These are phyloP conservation scores for Lasioglossum albipes DNA, from an alignment of 1,140 invertebrate genomes.

Conservation along the genomic window DNA sequence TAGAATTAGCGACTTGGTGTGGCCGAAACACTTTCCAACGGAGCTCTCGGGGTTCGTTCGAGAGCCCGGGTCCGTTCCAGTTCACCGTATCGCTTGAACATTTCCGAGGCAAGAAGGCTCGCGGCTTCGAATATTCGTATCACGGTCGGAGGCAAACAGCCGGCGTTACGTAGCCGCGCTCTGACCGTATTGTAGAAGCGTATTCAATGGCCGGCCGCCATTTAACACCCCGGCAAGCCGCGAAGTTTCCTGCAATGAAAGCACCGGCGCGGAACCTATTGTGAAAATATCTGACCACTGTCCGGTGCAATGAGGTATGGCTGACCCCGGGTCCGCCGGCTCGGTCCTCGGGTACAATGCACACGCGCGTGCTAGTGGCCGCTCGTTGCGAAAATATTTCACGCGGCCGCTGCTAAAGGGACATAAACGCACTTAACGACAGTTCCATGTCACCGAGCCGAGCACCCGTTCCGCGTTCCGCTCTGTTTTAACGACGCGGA, in stretches of 20 bases:
- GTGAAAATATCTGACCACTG: slow-evolving; percentile 79
- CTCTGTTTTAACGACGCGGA: slow-evolving; percentile 44
- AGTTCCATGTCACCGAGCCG: slow-evolving; percentile 52
- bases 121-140: slow-evolving; percentile 42
- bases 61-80: neutral
- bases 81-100: slow-evolving; percentile 28
- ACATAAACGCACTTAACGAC: slow-evolving; percentile 63
- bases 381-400: slow-evolving; percentile 56
- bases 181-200: slow-evolving; percentile 74
- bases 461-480: slow-evolving; percentile 34
- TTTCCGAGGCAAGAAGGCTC: slow-evolving; percentile 31
- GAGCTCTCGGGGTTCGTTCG: neutral
- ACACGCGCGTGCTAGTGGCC: slow-evolving; percentile 22
- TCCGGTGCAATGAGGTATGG: slow-evolving; percentile 76
- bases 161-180: slow-evolving; percentile 69
- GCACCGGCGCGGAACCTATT: slow-evolving; percentile 75
- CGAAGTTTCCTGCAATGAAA: slow-evolving; percentile 78
- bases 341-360: slow-evolving; percentile 49
- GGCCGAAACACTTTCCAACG: neutral
- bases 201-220: slow-evolving; percentile 74
- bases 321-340: slow-evolving; percentile 65
- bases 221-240: slow-evolving; percentile 75
- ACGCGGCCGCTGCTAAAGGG: slow-evolving; percentile 54
- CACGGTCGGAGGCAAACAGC: slow-evolving; percentile 51
- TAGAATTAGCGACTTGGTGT: neutral